Evolutionary conservation across 2,113 vertebrate species (phyloP).

Genomic region (Misgurnus mizolepis): DNA sequence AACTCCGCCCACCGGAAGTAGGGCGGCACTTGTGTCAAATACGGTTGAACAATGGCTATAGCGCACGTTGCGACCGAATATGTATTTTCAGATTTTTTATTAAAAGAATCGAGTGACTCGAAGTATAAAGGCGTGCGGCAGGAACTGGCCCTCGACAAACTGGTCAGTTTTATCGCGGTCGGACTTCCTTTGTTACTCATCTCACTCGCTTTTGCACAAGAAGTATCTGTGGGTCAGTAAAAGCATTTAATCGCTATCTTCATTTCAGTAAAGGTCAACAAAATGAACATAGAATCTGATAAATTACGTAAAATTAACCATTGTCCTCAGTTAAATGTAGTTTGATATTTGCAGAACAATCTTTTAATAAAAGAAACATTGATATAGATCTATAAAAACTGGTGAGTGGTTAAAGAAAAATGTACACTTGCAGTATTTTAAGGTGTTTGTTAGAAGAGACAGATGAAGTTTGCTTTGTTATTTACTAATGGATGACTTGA

Average conservation of each 20-base stretch:
- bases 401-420: too few relatives aligned
- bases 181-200: slow-evolving; percentile 93
- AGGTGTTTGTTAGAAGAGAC: not conserved
- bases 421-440: too few relatives aligned
- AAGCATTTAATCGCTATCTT: not conserved
- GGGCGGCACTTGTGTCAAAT: not conserved
- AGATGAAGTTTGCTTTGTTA: too few relatives aligned
- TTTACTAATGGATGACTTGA: not conserved
- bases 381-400: too few relatives aligned
- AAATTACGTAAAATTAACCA: not conserved
- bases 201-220: slow-evolving; percentile 94
- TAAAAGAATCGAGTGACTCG: slow-evolving; percentile 85
- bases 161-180: slow-evolving; percentile 87
- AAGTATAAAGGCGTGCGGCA: slow-evolving; percentile 89
- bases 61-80: slow-evolving; percentile 93
- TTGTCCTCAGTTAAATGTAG: not conserved
- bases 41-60: slow-evolving; percentile 84
- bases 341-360: too few relatives aligned
- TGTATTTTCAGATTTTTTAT: slow-evolving; percentile 92
- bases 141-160: slow-evolving; percentile 90
- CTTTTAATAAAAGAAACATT: too few relatives aligned
- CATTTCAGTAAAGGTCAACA: not conserved
- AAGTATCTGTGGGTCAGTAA: slow-evolving; percentile 89
- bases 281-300: not conserved
- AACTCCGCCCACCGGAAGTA: slow-evolving; percentile 36